Evolutionary conservation across 1,140 invertebrate genomes (phyloP), one percentile per base, ranked within the genome.

Genomic region (Anastrepha obliqua): DNA sequence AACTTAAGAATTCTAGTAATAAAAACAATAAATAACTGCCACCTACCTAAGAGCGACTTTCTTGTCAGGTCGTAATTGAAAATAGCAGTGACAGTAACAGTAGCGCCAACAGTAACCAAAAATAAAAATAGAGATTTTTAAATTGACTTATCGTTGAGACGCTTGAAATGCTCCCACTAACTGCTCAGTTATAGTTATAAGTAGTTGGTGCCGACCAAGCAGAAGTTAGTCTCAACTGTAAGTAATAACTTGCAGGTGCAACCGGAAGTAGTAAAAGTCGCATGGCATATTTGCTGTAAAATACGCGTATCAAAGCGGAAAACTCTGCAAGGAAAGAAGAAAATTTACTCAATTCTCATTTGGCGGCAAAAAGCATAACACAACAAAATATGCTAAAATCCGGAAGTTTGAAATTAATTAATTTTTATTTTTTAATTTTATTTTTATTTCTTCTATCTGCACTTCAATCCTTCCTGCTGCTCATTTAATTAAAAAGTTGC

Each of bases 401-500:
- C 29, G 47, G 44, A 81, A 55, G 74, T 81, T 55, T 3, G 20
- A 51, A 81, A 29, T 29, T 29, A 29, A 29, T 29, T 29, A 29
- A 29, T 29, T 29, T 29, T 29, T 81, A 15, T 55, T 58, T 81
- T 81, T 55, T 81, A 55, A 29, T 81, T 55, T 47, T 47, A 81
- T 55, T 81, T 81, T 15, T 74, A 17, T n/a, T 62, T 13, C 67
- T 74, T 44, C 6, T 42, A 74, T 74, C 67, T 15, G 11, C 67
- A 44, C 15, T 81, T n/a, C 47, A 39, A 29, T 29, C 29, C 29
- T 29, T 29, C 29, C 29, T 29, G 29, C 29, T 29, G 29, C 29
- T 15, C 47, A 51, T 81, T 55, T 81, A 81, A 81, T 81, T 81
- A 81, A 81, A 81, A 81, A 81, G 74, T 81, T 81, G 47, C 74